phyloP scores from a whole-genome alignment of 2,888 invertebrate genomes.

The Ctena decussata region DNA sequence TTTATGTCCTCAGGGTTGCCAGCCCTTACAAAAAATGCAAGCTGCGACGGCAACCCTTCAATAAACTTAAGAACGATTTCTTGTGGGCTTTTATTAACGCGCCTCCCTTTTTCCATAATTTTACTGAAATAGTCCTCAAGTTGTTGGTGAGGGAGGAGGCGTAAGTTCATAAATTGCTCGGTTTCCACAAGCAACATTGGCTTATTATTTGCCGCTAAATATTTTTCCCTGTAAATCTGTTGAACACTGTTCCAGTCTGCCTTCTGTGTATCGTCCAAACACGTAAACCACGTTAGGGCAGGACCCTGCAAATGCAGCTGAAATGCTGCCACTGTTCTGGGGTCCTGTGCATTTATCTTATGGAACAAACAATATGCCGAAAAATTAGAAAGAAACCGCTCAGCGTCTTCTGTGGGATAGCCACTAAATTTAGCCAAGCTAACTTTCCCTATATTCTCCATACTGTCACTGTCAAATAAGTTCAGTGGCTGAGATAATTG shows the following conservation, averaged over 20 bases:
- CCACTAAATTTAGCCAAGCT: not conserved
- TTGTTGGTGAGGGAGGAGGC: not conserved
- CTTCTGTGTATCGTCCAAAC: not conserved
- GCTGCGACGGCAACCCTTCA: not conserved
- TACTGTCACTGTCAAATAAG: not conserved
- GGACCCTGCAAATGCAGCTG: not conserved
- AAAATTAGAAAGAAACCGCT: too few species aligned
- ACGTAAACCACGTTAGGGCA: not conserved
- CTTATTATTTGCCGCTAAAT: not conserved
- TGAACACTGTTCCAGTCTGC: not conserved
- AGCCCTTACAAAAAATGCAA: not conserved
- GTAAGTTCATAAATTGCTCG: not conserved
- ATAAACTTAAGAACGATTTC: not conserved
- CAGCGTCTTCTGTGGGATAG: not conserved
- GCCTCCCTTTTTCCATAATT: not conserved
- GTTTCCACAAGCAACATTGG: not conserved
- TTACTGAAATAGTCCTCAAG: not conserved
- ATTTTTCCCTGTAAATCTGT: not conserved
- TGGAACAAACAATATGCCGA: too few species aligned
- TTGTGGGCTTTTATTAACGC: not conserved
- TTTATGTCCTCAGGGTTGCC: not conserved
- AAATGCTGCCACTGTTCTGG: not conserved
- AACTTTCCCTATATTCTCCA: not conserved
- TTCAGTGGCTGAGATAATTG: not conserved
- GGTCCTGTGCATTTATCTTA: not conserved